Conservation (phyloP, 2,797 vertebrate genomes). For the Sarcophilus harrisii region DNA sequence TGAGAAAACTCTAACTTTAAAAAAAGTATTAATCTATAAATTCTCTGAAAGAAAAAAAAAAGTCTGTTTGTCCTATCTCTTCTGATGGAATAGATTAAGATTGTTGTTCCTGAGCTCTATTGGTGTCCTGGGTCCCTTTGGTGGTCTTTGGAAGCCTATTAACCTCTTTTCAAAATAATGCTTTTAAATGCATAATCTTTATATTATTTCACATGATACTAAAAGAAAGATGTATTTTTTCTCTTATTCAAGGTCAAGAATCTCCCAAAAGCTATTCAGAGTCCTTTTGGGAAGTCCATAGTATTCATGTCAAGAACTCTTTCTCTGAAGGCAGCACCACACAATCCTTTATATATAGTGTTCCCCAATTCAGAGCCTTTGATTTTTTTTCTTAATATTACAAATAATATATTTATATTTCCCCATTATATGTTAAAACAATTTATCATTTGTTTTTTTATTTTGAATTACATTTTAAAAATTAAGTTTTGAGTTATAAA, state of each 20-base stretch:
- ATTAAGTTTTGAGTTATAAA: background rate
- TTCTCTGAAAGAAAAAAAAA: background rate
- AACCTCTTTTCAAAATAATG: background rate
- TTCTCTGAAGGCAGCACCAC: background rate
- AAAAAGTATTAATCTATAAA: background rate
- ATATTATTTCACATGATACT: background rate
- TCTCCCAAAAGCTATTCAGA: background rate
- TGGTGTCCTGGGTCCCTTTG: background rate
- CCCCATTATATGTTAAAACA: background rate
- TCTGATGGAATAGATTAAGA: background rate
- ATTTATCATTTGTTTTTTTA: background rate
- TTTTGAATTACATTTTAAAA: background rate
- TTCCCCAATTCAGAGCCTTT: background rate
- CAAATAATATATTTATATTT: background rate
- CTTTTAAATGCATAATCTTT: background rate
- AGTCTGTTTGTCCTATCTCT: background rate
- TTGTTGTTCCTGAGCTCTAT: background rate
- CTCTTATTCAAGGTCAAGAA: background rate
- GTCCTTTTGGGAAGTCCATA: background rate
- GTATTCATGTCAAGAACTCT: background rate
- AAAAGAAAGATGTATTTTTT: background rate
- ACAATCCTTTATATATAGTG: background rate
- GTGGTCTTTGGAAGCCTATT: background rate
- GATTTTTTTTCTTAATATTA: background rate
- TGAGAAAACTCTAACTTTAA: background rate